phyloP scores from a whole-genome alignment of 2,888 invertebrate genomes.

The Antheraea assamensis region DNA sequence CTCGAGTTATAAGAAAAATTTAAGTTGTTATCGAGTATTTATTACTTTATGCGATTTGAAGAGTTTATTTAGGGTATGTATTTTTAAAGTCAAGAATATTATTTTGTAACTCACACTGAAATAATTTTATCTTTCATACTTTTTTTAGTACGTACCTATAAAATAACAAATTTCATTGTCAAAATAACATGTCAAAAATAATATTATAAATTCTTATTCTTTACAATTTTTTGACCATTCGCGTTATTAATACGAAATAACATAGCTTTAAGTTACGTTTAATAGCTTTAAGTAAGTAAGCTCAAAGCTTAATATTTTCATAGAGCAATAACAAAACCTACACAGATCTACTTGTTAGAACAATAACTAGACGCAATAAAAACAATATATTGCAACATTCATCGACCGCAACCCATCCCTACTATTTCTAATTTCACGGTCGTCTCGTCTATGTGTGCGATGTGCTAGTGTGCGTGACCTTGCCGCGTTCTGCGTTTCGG shows the following conservation, averaged over 20 bases:
- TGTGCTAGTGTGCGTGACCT: conserved; percentile 75
- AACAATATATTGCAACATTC: conserved; percentile 37
- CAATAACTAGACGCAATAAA: neutral
- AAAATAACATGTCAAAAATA: too few relatives aligned
- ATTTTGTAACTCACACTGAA: neutral
- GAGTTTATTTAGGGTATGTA: neutral
- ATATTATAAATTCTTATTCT: too few relatives aligned
- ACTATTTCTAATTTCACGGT: conserved; percentile 79
- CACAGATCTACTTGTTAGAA: neutral
- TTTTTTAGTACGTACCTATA: conserved; percentile 1
- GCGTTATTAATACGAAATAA: neutral
- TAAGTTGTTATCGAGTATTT: neutral
- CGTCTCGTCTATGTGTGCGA: conserved; percentile 63
- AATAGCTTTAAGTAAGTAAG: neutral
- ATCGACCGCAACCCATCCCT: conserved; percentile 51
- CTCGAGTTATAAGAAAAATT: neutral
- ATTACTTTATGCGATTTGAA: neutral
- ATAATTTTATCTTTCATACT: neutral
- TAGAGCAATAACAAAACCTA: neutral
- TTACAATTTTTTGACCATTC: neutral
- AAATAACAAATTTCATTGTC: neutral
- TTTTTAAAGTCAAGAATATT: neutral
- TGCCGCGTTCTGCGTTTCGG: conserved; percentile 74
- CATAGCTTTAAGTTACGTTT: too few relatives aligned
- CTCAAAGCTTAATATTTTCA: neutral